These are phyloP conservation scores for Styela clava DNA, from an alignment of 23 tunicate species.

Conservation along the genomic window DNA sequence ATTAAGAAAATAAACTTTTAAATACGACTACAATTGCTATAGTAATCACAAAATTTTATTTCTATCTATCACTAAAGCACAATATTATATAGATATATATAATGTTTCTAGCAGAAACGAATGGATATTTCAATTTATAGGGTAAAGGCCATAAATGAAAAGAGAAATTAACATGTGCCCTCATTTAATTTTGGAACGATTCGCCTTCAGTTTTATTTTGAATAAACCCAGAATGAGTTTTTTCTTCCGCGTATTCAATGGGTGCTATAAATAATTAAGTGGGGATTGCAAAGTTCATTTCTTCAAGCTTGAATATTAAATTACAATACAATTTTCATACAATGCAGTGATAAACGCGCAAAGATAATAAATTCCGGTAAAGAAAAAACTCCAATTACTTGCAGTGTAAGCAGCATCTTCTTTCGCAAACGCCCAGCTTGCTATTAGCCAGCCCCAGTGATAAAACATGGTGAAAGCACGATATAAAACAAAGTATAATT, in stretches of 20 bases:
- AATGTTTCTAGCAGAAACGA: not conserved
- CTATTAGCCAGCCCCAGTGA: conserved; percentile 36
- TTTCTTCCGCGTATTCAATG: too few species aligned
- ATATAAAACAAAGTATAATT: not conserved
- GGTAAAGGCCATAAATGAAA: not conserved
- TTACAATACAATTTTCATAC: not conserved
- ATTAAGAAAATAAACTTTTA: not conserved
- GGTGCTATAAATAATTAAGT: too few species aligned
- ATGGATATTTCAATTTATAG: not conserved
- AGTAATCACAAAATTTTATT: not conserved
- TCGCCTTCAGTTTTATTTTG: too few species aligned
- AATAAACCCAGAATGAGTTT: too few species aligned
- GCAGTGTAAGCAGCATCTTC: conserved; percentile 4
- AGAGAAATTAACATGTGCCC: too few species aligned
- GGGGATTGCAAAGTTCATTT: too few species aligned
- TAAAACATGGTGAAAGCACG: conserved; percentile 6
- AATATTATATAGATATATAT: too few species aligned
- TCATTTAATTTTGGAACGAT: too few species aligned
- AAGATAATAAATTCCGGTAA: conserved; percentile 22
- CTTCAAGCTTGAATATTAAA: too few species aligned
- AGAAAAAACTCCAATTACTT: conserved; percentile 29
- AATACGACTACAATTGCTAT: not conserved
- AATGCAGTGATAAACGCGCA: not conserved
- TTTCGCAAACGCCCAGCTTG: conserved; percentile 14
- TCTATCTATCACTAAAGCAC: not conserved